Base-by-base conservation (phyloP, 2,797 vertebrate species). In the Benthosema pterotum region DNA sequence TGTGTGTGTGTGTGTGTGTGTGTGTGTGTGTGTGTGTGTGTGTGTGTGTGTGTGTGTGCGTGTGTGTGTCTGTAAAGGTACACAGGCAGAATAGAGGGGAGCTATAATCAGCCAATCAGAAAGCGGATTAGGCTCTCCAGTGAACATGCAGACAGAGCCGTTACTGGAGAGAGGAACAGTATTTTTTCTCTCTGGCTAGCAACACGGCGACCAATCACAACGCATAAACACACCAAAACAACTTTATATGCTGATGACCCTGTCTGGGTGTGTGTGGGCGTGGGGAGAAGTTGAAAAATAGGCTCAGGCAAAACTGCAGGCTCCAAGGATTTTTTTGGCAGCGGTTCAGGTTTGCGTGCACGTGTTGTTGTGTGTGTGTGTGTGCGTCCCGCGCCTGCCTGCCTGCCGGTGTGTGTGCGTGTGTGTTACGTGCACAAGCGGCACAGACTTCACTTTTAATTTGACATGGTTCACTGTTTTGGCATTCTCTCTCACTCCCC, bases 171-270 rank as follows among this genome's bases (percentile, higher is more conserved):
- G 78, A 74, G 72, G 75, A 72, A 60, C 70, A 77, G 59, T n/a
- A 1, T 65, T 61, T 82, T 82, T 87, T 86, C n/a, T n/a, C n/a
- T n/a, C n/a, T 76, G 91, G 87, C 79, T 93, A 90, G 92, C 92
- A 92, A 93, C 91, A 75, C 87, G 60, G 72, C 79, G 38, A 71
- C 92, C 91, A 92, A 92, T 92, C 91, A 85, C 78, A 87, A 87
- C 81, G 85, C 84, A 79, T 83, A 79, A 85, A 86, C 82, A 78
- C 79, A 88, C 83, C 88, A 88, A 92, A 92, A 93, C 91, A 93
- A 92, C 87, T 91, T 90, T 84, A 84, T 87, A 82, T 87, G 86
- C 83, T 84, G 87, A 75, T 81, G 84, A 82, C 72, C 85, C 82
- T 75, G 77, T 73, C 60, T 83, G 79, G 48, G 71, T 69, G 71